Evolutionary conservation across 2,888 invertebrate species (phyloP), one percentile per base, ranked within the genome.

Genomic region (Ceratothoa steindachneri): DNA sequence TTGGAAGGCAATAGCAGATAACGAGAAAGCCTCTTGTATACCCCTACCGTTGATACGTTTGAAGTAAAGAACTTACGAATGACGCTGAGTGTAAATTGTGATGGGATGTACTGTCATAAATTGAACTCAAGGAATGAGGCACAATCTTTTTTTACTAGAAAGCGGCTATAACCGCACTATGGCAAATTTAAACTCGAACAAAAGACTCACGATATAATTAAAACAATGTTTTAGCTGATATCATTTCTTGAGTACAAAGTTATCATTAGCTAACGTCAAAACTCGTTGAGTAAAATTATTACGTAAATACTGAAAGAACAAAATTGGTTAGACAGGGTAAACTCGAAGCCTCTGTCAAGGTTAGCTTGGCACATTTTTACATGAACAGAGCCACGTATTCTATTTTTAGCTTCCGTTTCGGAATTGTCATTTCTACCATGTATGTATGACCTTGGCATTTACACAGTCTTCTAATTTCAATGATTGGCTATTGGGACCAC

Each of bases 401-500:
- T 60, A 60, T 60, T 60, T 60, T 60, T 3, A 3, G 9, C 60
- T 60, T 60, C 9, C 12, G 19, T 60, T 22, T 60, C 22, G 2
- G 41, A 41, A 9, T 5, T 41, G 41, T 41, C 7, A 41, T 41
- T 15, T 15, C 41, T 41, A 41, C 15, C 15, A n/a, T n/a, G n/a
- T n/a, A n/a, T n/a, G n/a, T n/a, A 41, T 41, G 15, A 5, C 41
- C 41, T 41, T 41, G 41, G 60, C 60, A 60, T 60, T 60, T 60
- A 60, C 24, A 60, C 1, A 22, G 60, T 60, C 60, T 60, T 60
- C 60, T 60, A 7, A 12, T 24, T 4, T 3, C 22, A 60, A 24
- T 24, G 1, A 60, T 60, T 60, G 60, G 60, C 60, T 60, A 24
- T 2, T 24, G 60, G 60, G 60, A 60, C 60, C 60, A 60, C 60